Base-by-base conservation (phyloP, 2,797 vertebrate species). In the Falco peregrinus region DNA sequence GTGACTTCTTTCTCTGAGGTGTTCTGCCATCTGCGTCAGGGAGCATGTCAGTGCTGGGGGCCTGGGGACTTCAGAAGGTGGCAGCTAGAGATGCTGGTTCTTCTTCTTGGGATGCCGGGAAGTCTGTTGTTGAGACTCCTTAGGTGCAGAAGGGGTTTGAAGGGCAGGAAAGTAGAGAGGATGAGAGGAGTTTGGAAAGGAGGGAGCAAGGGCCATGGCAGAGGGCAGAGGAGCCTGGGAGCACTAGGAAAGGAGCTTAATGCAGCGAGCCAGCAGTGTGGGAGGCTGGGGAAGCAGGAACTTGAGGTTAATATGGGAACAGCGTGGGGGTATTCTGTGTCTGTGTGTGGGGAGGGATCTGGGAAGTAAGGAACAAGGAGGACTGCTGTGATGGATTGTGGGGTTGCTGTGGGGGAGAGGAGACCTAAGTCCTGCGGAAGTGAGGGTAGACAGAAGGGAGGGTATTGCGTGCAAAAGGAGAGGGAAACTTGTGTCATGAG, bases 251-350 rank as follows among this genome's bases (percentile, higher is more conserved):
- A 73, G 51, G 79, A 93, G 87, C 71, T n/a, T 71, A 87, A 77
- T 80, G 78, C 57, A 89, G 82, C 1, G 28, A 90, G 71, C 86
- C 70, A 83, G 70, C 78, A 67, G 89, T 17, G 95, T 97, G 95
- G 93, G 95, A 96, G 95, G 86, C 79, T 80, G 93, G 81, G 84
- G 93, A 96, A 95, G 89, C 92, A 94, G 92, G 92, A 94, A 92
- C 78, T 87, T 4, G 9, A 95, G 92, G 95, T 93, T 95, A 92
- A 53, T 56, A 79, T 70, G 84, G 86, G 87, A 96, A 96, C 53
- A 87, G 90, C 28, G 61, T 81, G 67, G 92, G 90, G 88, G 67
- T 64, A 10, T 59, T 76, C 63, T 68, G 41, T 92, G 57, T 93
- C 78, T 81, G 35, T 84, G 59, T 47, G 51, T 48, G 74, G 35